These are phyloP conservation scores for Phodopus roborovskii DNA, from an alignment of 2,113 vertebrate species.

Conservation along the genomic window DNA sequence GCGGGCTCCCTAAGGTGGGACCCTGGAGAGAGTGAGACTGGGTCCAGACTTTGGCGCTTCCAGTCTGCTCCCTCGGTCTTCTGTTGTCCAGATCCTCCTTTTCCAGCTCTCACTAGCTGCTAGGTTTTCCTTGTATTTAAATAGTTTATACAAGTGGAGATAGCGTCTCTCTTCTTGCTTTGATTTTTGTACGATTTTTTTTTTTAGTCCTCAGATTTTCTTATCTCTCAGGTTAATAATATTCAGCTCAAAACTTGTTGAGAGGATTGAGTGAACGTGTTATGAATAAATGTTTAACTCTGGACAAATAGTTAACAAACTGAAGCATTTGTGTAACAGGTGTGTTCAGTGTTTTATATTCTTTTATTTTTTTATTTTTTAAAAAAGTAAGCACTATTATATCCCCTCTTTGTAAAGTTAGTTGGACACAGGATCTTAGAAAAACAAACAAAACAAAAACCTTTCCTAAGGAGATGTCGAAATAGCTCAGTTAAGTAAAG, in stretches of 20 bases:
- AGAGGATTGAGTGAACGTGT: constrained; percentile 25
- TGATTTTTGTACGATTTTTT: neutral
- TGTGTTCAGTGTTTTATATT: neutral
- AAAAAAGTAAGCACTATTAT: neutral
- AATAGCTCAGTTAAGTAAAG: neutral
- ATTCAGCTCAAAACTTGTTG: neutral
- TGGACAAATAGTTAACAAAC: constrained; percentile 4
- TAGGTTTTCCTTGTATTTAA: constrained; percentile 27
- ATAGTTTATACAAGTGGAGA: constrained; percentile 2
- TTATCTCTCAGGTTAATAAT: constrained; percentile 17
- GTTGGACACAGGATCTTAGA: constrained; percentile 16
- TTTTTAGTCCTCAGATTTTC: neutral
- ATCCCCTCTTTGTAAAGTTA: neutral
- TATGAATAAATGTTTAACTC: neutral
- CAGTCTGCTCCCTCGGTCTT: neutral
- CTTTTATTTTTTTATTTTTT: constrained; percentile 31
- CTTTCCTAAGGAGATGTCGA: neutral
- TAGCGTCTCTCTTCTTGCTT: neutral
- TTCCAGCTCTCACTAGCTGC: neutral
- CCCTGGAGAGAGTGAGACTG: neutral
- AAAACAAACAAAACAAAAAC: neutral
- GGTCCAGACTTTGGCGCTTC: neutral
- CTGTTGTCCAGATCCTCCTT: neutral
- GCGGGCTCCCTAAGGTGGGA: neutral
- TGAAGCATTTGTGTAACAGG: neutral